phyloP scores from a whole-genome alignment of 2,797 vertebrate genomes.

The Perodicticus potto region DNA sequence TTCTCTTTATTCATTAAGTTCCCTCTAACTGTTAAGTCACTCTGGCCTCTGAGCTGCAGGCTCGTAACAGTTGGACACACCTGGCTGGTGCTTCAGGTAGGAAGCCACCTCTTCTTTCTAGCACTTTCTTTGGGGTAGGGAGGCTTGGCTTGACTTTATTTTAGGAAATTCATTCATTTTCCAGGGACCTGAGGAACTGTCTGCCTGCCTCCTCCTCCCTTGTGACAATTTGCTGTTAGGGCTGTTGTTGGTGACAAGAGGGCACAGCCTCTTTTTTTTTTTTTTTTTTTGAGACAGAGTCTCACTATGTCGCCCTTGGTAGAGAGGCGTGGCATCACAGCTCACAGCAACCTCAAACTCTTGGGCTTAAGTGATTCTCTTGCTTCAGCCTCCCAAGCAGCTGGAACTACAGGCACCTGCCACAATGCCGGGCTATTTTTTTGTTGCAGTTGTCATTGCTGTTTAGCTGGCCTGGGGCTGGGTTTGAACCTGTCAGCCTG shows the following conservation, averaged over 20 bases:
- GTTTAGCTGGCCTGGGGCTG: no score
- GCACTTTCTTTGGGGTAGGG: not conserved
- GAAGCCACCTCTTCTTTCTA: conserved; percentile 5
- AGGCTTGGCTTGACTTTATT: not conserved
- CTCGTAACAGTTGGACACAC: not conserved
- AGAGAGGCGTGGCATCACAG: no score
- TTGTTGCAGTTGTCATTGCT: no score
- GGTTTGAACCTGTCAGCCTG: no score
- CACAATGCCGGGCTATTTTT: no score
- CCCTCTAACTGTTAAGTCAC: not conserved
- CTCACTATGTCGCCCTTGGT: no score
- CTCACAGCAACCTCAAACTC: no score
- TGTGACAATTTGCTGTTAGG: not conserved
- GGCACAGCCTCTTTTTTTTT: no score
- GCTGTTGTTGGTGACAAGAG: not conserved
- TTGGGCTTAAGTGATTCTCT: no score
- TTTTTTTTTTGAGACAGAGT: no score
- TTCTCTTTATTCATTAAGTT: conserved; percentile 58
- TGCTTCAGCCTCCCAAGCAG: no score
- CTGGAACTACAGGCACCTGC: no score
- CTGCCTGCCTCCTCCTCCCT: not conserved
- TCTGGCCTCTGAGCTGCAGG: conserved; percentile 30
- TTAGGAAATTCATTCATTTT: conserved; percentile 32
- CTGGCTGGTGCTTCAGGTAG: conserved; percentile 58
- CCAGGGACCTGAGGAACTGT: not conserved